Conservation (phyloP, 2,113 vertebrate species). For the Gobio gobio region DNA sequence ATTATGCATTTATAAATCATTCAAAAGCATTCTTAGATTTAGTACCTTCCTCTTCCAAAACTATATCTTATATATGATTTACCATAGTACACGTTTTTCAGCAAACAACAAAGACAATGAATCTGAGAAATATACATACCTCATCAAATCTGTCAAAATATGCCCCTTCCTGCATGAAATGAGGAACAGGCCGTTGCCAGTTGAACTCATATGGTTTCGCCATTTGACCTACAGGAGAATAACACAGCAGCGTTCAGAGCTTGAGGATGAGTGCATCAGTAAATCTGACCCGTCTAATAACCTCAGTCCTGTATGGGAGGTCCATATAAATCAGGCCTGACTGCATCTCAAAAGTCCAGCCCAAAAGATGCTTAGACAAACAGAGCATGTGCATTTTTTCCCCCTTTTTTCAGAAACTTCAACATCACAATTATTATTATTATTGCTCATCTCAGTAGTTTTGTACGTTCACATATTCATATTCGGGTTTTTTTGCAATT, state of each 20-base stretch:
- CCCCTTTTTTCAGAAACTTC: background rate
- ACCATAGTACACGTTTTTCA: background rate
- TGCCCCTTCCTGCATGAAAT: conserved; percentile 93
- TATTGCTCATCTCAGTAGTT: background rate
- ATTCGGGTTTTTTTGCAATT: background rate
- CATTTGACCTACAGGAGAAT: conserved; percentile 83
- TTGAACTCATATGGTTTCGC: conserved; percentile 97
- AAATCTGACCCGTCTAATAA: background rate
- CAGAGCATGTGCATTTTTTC: background rate
- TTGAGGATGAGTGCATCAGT: background rate
- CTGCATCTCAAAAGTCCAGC: background rate
- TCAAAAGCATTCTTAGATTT: background rate
- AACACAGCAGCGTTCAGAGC: background rate
- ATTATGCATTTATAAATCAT: too few species aligned
- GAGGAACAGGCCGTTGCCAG: conserved; percentile 93
- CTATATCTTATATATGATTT: background rate
- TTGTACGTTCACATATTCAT: background rate
- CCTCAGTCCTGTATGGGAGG: background rate
- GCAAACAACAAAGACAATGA: background rate
- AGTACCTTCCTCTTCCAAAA: background rate
- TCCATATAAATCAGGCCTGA: background rate
- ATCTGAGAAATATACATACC: conserved; percentile 77
- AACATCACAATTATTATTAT: background rate
- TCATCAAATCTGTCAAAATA: conserved; percentile 97
- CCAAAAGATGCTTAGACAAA: background rate